phyloP scores from a whole-genome alignment of 2,797 vertebrate genomes.

The Sciaenops ocellatus region DNA sequence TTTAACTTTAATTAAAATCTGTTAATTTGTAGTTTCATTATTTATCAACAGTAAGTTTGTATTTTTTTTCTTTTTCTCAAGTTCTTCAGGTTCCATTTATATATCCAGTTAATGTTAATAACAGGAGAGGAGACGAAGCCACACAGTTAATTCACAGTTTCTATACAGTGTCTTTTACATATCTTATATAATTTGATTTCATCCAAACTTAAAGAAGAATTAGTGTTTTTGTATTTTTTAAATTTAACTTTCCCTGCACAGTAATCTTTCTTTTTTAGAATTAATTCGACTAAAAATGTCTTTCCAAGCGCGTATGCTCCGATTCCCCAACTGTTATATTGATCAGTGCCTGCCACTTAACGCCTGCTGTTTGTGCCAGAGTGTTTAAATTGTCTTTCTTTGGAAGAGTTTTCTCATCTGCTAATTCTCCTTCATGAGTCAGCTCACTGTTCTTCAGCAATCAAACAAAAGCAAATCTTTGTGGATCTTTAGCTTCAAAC shows the following conservation, averaged over 20 bases:
- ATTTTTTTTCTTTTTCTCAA: neutral
- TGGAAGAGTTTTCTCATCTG: neutral
- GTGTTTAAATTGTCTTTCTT: neutral
- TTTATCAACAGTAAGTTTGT: neutral
- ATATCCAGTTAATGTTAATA: neutral
- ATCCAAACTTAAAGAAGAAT: neutral
- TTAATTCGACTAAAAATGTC: neutral
- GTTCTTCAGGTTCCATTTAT: neutral
- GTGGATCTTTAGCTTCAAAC: constrained; percentile 38
- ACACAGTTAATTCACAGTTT: neutral
- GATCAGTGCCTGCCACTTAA: neutral
- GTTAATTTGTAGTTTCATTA: neutral
- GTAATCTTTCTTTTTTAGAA: neutral
- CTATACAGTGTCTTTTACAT: neutral
- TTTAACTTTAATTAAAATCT: neutral
- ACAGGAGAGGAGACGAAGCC: neutral
- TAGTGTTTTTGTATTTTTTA: too few species aligned
- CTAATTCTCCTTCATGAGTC: neutral
- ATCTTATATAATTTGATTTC: neutral
- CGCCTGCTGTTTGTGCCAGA: neutral
- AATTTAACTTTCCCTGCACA: too few species aligned
- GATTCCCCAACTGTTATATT: neutral
- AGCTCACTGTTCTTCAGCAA: neutral
- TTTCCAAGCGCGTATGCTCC: neutral
- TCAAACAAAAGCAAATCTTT: constrained; percentile 4